These are phyloP conservation scores for Pseudachorutes palmiensis DNA, from an alignment of 1,140 invertebrate genomes.

Conservation along the genomic window DNA sequence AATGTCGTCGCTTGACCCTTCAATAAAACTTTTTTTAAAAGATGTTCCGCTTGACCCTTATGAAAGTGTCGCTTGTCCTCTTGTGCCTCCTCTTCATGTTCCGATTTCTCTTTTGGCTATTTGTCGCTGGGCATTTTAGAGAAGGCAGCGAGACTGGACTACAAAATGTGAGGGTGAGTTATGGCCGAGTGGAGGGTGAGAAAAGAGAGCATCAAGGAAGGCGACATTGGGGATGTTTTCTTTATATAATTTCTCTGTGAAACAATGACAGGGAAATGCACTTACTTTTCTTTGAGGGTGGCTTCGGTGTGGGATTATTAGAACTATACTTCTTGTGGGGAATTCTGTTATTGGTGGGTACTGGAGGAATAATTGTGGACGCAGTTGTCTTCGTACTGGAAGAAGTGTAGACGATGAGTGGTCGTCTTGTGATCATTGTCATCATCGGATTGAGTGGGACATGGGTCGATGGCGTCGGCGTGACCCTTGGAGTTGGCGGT, in stretches of 20 bases:
- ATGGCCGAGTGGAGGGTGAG: background rate
- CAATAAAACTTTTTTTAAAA: background rate
- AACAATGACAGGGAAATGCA: conserved; percentile 38
- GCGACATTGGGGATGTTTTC: conserved; percentile 44
- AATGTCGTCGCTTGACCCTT: no score
- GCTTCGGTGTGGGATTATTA: conserved; percentile 39
- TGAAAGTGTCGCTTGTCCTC: no score
- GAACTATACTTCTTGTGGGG: conserved; percentile 39
- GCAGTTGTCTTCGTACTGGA: conserved; percentile 26
- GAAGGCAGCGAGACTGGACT: no score
- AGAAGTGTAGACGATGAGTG: conserved; percentile 30
- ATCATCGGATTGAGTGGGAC: conserved; percentile 22
- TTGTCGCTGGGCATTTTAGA: no score
- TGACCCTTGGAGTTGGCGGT: conserved; percentile 23
- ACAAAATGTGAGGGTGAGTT: no score
- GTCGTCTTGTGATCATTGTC: conserved; percentile 24
- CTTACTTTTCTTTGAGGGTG: conserved; percentile 42
- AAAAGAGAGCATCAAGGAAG: background rate
- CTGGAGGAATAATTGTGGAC: conserved; percentile 22
- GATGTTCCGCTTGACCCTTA: no score
- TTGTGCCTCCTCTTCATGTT: no score
- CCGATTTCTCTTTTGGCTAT: no score
- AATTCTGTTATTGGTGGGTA: conserved; percentile 18
- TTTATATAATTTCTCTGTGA: conserved; percentile 70
- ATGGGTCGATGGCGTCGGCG: conserved; percentile 21